Evolutionary conservation across 1,140 invertebrate species (phyloP), one percentile per base, ranked within the genome.

Genomic region (Drosophila tani): DNA sequence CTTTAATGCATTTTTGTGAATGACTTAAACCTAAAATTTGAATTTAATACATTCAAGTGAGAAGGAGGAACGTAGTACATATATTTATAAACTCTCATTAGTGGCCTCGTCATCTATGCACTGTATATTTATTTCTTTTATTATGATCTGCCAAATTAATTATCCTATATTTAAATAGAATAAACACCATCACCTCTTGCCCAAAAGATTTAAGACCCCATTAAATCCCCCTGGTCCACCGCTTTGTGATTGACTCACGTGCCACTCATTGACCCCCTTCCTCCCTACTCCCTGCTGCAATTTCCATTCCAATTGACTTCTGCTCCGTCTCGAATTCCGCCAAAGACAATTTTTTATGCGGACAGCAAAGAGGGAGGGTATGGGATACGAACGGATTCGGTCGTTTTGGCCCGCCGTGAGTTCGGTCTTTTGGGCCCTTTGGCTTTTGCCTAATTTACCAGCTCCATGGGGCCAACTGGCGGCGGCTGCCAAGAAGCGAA

Each of bases 371-470:
- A 3, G 32, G 29, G 6, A 32, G 63, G 47, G 29, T 2, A 19
- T 51, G 8, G 6, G 29, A 32, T 32, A 32, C 29, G 29, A 35
- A 35, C 32, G 51, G 32, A 21, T n/a, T 21, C 19, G 53, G 17
- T 46, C 24, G 47, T 24, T 65, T 27, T 70, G 66, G 66, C 59
- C 59, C 66, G 35, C 9, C 27, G 41, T 40, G 51, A 71, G 66
- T 46, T 45, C 77, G 66, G 38, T 45, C 77, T 63, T 85, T 77
- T 81, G 60, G 53, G 46, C 68, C 50, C 53, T 70, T 81, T 84
- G 67, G 67, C 76, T 85, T 68, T 82, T 86, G 79, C 75, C 82
- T 86, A 86, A 87, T 87, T 86, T 86, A 76, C 71, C 81, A 75
- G 82, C 69, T 73, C 80, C 81, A 82, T 60, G 38, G 76, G 50